Base-by-base conservation (phyloP, 2,888 invertebrate species). In the Eurois occulta region DNA sequence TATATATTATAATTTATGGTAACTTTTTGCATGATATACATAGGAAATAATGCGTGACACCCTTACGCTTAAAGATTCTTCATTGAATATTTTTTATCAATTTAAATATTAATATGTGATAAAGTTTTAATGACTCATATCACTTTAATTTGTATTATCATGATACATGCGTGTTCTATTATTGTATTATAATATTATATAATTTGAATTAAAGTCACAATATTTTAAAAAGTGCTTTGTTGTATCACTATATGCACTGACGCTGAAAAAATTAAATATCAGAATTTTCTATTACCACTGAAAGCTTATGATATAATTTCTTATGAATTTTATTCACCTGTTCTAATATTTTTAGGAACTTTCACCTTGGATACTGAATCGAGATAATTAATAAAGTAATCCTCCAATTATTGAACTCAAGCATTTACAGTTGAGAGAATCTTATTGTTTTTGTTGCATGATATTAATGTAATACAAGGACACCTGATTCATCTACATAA, bases 401-500 rank as follows among this genome's bases (percentile, higher is more conserved):
- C 21, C 21, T 13, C 58, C 0, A 5, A 21, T 21, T 41, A 13
- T 41, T 16, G 46, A 60, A 72, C 24, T 41, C 16, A 65, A 28
- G 35, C 46, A 32, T 32, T 0, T 28, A 43, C 16, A 46, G 35
- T 46, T 38, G n/a, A 55, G n/a, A 60, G 43, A 70, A 55, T 76
- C 6, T 13, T n/a, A 38, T 72, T 83, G 52, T 67, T 78, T 72
- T 65, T 35, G 38, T 64, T 68, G 48, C 46, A 72, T 77, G 46
- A 43, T 75, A 74, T 60, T 65, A 67, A 64, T 67, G 72, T 55
- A 24, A 41, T 43, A 77, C 76, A 80, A 83, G 70, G 72, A 46
- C 71, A 65, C 28, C 52, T 55, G 46, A 79, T 78, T 82, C 32
- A 79, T 71, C 18, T 41, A 72, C 48, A 64, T n/a, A 69, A 35